Conservation (phyloP, 2,113 vertebrate species). For the Eclectus roratus region DNA sequence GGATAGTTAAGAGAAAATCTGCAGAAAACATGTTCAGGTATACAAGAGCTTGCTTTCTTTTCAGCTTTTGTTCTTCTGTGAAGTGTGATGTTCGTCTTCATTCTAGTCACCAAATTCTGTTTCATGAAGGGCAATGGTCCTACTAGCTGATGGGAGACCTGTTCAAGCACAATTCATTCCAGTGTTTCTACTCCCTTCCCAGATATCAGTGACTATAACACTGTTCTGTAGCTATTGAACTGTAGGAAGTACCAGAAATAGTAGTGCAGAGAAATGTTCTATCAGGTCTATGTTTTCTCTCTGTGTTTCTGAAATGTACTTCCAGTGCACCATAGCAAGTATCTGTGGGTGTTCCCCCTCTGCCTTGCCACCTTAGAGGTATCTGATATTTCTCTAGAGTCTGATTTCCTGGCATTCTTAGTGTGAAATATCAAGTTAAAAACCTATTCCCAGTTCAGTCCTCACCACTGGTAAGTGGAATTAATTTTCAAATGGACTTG, state of each 20-base stretch:
- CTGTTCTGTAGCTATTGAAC: neutral
- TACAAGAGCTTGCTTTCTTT: neutral
- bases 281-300: neutral
- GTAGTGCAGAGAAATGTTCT: neutral
- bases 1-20: neutral
- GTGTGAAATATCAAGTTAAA: neutral
- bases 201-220: neutral
- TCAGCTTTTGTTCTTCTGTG: neutral
- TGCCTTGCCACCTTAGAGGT: neutral
- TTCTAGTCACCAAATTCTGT: neutral
- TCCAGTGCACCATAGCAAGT: neutral
- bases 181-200: neutral
- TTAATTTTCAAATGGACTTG: neutral
- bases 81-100: neutral
- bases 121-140: neutral
- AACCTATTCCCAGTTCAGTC: neutral
- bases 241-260: neutral
- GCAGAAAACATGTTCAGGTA: neutral
- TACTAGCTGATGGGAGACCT: neutral
- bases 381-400: neutral
- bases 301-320: neutral
- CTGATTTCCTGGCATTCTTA: neutral
- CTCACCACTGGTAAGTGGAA: neutral
- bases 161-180: neutral
- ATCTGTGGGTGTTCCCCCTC: neutral